Conservation (phyloP, 2,888 invertebrate species). For the Pristionchus arcanus region DNA sequence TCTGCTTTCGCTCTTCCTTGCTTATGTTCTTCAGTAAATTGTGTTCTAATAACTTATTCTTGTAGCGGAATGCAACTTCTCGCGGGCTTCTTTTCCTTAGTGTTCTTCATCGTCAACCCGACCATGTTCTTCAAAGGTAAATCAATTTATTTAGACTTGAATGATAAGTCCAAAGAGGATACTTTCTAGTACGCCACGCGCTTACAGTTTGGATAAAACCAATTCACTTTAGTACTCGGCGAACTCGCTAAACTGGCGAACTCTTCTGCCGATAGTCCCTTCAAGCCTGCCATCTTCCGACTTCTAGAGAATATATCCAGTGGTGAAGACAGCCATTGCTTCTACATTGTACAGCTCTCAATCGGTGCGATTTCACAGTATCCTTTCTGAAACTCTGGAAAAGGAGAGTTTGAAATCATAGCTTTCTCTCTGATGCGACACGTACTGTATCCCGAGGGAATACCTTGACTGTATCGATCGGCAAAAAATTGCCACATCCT, state of each 20-base stretch:
- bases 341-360: background rate
- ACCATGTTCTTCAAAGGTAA: slow-evolving; percentile 35
- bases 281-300: background rate
- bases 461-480: background rate
- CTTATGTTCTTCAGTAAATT: too few species aligned
- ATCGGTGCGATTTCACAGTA: background rate
- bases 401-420: too few species aligned
- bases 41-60: too few species aligned
- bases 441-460: too few species aligned
- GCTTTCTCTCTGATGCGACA: too few species aligned
- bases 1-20: too few species aligned
- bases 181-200: too few species aligned
- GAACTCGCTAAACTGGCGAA: background rate
- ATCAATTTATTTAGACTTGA: background rate
- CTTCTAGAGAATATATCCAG: background rate
- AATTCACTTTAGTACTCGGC: background rate
- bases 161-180: background rate
- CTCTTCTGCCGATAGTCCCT: background rate
- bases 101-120: slow-evolving; percentile 51
- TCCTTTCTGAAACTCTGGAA: too few species aligned
- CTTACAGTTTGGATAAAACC: background rate
- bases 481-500: background rate
- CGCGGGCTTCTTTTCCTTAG: slow-evolving; percentile 10
- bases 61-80: slow-evolving; percentile 17
- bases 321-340: background rate